phyloP scores from a whole-genome alignment of 1,140 invertebrate genomes.

The Penaeus japonicus region DNA sequence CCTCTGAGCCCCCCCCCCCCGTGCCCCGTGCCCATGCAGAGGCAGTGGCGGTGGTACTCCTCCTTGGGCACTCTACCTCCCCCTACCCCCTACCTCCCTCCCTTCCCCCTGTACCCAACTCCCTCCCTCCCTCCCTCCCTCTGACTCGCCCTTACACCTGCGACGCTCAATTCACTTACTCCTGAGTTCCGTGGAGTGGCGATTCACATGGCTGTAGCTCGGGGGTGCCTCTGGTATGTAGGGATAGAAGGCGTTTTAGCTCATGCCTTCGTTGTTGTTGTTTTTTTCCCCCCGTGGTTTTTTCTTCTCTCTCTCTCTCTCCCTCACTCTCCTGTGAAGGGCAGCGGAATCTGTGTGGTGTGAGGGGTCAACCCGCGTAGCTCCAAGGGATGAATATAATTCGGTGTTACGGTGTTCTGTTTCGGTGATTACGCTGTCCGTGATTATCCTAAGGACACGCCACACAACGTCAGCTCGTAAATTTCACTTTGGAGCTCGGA shows the following conservation, averaged over 20 bases:
- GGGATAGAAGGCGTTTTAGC: no score
- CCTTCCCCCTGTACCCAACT: neutral
- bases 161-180: neutral
- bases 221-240: neutral
- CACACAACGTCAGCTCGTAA: neutral
- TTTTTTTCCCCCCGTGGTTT: no score
- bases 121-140: neutral
- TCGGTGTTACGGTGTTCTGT: no score
- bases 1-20: neutral
- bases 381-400: neutral
- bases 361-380: constrained; percentile 8
- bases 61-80: neutral
- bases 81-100: neutral
- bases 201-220: neutral
- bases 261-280: no score
- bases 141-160: neutral
- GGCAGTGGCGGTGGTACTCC: neutral
- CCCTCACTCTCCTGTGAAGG: neutral
- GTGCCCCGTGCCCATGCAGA: neutral
- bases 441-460: no score
- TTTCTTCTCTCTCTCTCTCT: no score
- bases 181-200: neutral
- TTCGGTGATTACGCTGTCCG: no score
- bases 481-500: neutral
- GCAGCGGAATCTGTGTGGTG: neutral